phyloP scores from a whole-genome alignment of 1,140 invertebrate genomes.

The Linepithema humile region DNA sequence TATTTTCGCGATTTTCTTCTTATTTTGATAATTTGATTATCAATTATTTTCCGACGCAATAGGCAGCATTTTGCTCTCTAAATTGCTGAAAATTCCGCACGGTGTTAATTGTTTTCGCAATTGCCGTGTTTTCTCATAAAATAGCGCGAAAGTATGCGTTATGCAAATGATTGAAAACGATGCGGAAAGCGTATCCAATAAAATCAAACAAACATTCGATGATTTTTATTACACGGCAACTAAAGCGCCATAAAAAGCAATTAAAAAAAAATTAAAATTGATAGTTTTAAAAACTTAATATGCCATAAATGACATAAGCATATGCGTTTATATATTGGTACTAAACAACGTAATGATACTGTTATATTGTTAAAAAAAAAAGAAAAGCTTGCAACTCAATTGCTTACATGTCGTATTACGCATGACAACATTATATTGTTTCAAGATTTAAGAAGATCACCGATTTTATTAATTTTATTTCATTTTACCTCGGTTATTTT shows the following conservation, averaged over 20 bases:
- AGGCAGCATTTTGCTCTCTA: slow-evolving; percentile 25
- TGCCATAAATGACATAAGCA: neutral
- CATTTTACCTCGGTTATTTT: neutral
- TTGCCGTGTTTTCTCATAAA: slow-evolving; percentile 55
- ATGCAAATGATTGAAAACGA: slow-evolving; percentile 54
- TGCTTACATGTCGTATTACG: neutral
- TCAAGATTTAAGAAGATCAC: slow-evolving; percentile 7
- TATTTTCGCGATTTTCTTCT: slow-evolving; percentile 44
- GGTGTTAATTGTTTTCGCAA: slow-evolving; percentile 55
- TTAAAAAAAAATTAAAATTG: neutral
- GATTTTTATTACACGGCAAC: neutral
- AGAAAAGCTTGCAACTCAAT: neutral
- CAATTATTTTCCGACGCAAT: slow-evolving; percentile 33
- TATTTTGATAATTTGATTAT: slow-evolving; percentile 56
- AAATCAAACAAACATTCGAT: neutral
- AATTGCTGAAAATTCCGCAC: slow-evolving; percentile 51
- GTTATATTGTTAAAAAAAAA: no score
- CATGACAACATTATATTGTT: neutral
- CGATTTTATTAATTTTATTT: neutral
- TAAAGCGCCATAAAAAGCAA: neutral
- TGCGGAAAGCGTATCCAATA: neutral
- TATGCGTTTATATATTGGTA: neutral
- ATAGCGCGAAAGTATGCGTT: slow-evolving; percentile 53
- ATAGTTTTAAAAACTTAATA: neutral
- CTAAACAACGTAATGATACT: neutral